Percentiles rank a stretch among this genome's conserved stretches.
phyloP scores from a whole-genome alignment of 2,888 invertebrate genomes.

The Drosophila lutescens region DNA sequence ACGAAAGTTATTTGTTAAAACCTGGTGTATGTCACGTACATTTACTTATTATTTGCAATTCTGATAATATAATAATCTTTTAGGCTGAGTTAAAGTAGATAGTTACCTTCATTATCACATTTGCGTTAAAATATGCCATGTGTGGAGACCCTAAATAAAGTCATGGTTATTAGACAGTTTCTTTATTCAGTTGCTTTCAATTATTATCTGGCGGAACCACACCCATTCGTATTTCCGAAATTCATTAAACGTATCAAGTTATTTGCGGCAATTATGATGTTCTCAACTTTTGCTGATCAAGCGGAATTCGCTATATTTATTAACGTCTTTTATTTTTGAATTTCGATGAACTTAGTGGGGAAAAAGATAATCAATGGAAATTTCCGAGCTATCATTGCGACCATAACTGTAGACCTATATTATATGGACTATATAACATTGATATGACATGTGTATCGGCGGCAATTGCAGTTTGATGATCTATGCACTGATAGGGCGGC shows the following conservation, averaged over 20 bases:
- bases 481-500: constrained; percentile 44
- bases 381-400: constrained; percentile 1
- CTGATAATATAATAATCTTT: not conserved
- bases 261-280: not conserved
- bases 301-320: not conserved
- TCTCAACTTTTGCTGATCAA: not conserved
- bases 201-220: not conserved
- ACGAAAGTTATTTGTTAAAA: not conserved
- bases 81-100: not conserved
- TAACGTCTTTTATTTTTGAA: not conserved
- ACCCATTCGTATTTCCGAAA: not conserved
- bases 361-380: not conserved
- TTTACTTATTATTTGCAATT: not conserved
- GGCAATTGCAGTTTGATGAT: constrained; percentile 56
- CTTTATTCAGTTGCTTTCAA: constrained; percentile 1
- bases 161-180: constrained; percentile 1
- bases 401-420: not conserved
- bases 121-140: not conserved
- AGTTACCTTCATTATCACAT: constrained; percentile 1
- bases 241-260: not conserved
- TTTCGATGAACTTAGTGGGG: not conserved
- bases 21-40: not conserved
- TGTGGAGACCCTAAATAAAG: not conserved
- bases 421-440: not conserved
- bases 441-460: constrained; percentile 1